Evolutionary conservation across 1,140 invertebrate genomes (phyloP).

Genomic region (Thaumatotibia leucotreta): DNA sequence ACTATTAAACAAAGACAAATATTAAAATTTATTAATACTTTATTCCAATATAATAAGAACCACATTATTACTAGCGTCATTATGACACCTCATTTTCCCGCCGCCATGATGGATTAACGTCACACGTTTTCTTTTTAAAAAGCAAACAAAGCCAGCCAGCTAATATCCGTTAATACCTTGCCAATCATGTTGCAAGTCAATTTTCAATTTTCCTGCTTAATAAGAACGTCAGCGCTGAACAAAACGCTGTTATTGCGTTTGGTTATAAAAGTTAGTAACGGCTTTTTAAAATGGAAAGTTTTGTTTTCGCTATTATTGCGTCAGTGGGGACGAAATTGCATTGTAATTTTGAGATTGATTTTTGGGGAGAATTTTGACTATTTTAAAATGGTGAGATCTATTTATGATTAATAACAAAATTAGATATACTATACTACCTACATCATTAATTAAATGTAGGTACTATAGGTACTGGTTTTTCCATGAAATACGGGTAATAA

Average conservation of each 20-base stretch:
- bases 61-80: neutral
- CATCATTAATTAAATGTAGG: too few relatives aligned
- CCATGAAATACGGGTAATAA: too few relatives aligned
- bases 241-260: constrained; percentile 29
- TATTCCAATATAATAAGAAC: too few relatives aligned
- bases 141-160: constrained; percentile 55
- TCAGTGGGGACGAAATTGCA: neutral
- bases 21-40: too few relatives aligned
- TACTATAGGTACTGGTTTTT: too few relatives aligned
- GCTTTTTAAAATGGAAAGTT: neutral
- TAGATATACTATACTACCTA: too few relatives aligned
- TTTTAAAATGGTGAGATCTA: too few relatives aligned
- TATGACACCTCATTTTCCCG: constrained; percentile 13
- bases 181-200: constrained; percentile 68
- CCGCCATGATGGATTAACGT: constrained; percentile 69
- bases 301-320: neutral
- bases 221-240: constrained; percentile 61
- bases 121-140: constrained; percentile 57
- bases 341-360: neutral
- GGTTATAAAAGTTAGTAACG: constrained; percentile 10
- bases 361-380: neutral
- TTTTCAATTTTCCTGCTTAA: constrained; percentile 70
- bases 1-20: too few relatives aligned
- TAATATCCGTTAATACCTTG: constrained; percentile 60
- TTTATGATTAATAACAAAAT: too few relatives aligned